Evolutionary conservation across 2,888 invertebrate genomes (phyloP).

Genomic region (Spisula subtruncata): DNA sequence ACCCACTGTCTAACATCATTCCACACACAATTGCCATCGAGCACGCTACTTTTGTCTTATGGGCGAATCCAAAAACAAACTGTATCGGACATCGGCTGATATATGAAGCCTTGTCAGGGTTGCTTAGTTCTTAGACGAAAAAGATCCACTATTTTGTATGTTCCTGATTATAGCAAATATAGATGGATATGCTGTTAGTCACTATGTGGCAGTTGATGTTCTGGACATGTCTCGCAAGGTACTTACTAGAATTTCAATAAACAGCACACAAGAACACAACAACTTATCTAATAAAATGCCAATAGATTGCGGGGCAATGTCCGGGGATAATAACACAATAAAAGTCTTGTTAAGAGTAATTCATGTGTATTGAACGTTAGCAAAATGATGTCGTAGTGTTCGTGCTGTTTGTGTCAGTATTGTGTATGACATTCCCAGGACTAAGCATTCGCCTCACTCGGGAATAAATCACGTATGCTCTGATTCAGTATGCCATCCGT

Average conservation of each 20-base stretch:
- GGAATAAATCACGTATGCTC: background rate
- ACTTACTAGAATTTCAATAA: too few species aligned
- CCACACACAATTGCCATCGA: too few species aligned
- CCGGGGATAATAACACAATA: too few species aligned
- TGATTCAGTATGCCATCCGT: background rate
- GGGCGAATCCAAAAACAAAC: constrained; percentile 8
- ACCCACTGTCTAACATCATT: background rate
- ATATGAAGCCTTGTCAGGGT: background rate
- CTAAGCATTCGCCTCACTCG: background rate
- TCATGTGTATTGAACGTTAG: background rate
- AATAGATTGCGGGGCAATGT: too few species aligned
- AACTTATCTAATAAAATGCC: too few species aligned
- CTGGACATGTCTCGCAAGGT: too few species aligned
- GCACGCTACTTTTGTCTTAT: too few species aligned
- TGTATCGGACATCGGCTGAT: background rate
- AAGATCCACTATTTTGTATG: background rate
- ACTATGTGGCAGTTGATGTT: too few species aligned
- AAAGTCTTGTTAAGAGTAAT: too few species aligned
- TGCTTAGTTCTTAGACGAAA: background rate
- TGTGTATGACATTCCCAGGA: background rate
- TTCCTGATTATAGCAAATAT: background rate
- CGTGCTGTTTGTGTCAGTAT: background rate
- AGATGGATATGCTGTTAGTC: background rate
- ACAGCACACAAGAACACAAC: too few species aligned
- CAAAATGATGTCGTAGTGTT: background rate